Percentiles rank a stretch among this genome's conserved stretches.
These are phyloP conservation scores for Panagrolaimus sp. DNA, from an alignment of 1,140 invertebrate species.

Conservation along the genomic window DNA sequence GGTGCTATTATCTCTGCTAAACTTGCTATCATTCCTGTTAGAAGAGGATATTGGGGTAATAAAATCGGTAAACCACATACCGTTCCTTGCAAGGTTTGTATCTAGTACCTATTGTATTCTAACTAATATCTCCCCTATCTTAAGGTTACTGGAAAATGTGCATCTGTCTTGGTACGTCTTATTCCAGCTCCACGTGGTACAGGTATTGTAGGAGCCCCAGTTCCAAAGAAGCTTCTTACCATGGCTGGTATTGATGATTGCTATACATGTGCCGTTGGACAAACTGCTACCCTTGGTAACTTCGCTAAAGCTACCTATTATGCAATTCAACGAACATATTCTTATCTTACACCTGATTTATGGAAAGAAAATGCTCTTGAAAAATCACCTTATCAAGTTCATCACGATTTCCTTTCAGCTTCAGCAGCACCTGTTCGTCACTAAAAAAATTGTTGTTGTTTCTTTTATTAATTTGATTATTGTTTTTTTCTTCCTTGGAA, in stretches of 20 bases:
- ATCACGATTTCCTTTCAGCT: conserved; percentile 20
- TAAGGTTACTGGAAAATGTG: conserved; percentile 95
- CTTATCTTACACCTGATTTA: conserved; percentile 93
- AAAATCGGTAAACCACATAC: conserved; percentile 99
- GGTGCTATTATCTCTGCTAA: conserved; percentile 96
- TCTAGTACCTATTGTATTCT: neutral
- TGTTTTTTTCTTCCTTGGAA: too few species aligned
- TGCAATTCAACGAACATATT: conserved; percentile 95
- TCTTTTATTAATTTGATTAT: neutral
- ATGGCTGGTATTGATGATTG: conserved; percentile 74
- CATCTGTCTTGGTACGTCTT: conserved; percentile 85
- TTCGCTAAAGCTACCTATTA: conserved; percentile 98
- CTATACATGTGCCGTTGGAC: conserved; percentile 90
- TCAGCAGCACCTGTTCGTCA: neutral
- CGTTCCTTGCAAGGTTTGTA: conserved; percentile 87
- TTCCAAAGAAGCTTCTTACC: conserved; percentile 93
- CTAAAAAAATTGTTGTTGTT: neutral
- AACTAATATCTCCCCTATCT: conserved; percentile 41
- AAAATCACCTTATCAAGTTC: conserved; percentile 51
- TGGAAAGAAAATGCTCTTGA: conserved; percentile 68
- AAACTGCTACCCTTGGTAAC: conserved; percentile 92
- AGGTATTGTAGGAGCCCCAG: conserved; percentile 96
- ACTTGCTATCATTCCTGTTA: conserved; percentile 92
- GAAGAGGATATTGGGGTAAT: conserved; percentile 98
- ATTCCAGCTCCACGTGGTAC: conserved; percentile 99